Conservation (phyloP, 2,113 vertebrate species). For the Channa maculata region DNA sequence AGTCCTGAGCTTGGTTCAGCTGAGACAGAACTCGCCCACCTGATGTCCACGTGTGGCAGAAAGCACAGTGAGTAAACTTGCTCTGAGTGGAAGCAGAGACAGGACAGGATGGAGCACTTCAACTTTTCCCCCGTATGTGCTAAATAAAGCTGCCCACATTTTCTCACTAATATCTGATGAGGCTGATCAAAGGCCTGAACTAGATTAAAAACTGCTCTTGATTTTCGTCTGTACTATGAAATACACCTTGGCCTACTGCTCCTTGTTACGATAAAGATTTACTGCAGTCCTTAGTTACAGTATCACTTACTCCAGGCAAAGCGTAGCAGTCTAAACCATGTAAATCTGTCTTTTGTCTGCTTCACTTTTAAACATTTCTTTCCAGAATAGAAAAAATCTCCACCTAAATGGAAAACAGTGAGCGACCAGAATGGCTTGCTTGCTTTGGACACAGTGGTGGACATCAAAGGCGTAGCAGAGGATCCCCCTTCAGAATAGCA, state of each 20-base stretch:
- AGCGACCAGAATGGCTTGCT: conserved; percentile 53
- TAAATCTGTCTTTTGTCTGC: conserved; percentile 67
- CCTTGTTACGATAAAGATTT: not conserved
- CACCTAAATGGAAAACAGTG: conserved; percentile 75
- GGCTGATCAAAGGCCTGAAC: not conserved
- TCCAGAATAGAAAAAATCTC: conserved; percentile 57
- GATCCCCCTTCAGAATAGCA: conserved; percentile 79
- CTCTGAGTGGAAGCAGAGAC: not conserved
- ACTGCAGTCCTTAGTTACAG: conserved; percentile 3
- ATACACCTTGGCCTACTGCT: not conserved
- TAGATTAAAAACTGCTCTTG: too few species aligned
- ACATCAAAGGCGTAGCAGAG: conserved; percentile 78
- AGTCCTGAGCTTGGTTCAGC: too few species aligned
- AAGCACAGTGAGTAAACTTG: not conserved
- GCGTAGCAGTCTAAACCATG: conserved; percentile 67
- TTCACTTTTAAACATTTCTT: conserved; percentile 72
- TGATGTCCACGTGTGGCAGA: conserved; percentile 15
- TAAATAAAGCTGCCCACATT: not conserved
- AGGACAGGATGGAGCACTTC: not conserved
- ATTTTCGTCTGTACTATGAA: not conserved
- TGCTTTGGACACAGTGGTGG: conserved; percentile 77
- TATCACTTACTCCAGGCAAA: conserved; percentile 20
- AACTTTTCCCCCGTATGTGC: not conserved
- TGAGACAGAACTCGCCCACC: not conserved
- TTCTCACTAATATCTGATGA: not conserved